phyloP scores from a whole-genome alignment of 2,888 invertebrate genomes.

The Cybosia mesomella region DNA sequence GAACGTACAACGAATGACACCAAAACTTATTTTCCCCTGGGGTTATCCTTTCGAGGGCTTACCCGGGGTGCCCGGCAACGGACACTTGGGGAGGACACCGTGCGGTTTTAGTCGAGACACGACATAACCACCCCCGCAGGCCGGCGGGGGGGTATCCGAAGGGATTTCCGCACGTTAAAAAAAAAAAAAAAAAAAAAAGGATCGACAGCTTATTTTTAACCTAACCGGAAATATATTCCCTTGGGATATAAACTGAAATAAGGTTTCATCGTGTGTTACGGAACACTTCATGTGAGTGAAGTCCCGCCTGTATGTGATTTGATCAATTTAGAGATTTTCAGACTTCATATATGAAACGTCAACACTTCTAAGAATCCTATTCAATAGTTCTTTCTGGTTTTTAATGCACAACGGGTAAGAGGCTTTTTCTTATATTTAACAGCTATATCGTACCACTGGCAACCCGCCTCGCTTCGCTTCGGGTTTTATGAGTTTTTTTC shows the following conservation, averaged over 20 bases:
- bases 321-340: constrained; percentile 18
- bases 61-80: too few relatives aligned
- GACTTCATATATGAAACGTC: constrained; percentile 6
- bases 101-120: too few relatives aligned
- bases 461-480: too few relatives aligned
- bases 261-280: constrained; percentile 34
- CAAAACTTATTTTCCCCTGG: constrained; percentile 15
- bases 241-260: constrained; percentile 32
- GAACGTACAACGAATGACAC: neutral
- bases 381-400: constrained; percentile 5
- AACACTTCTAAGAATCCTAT: constrained; percentile 6
- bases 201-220: constrained; percentile 18
- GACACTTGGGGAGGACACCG: too few relatives aligned
- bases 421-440: neutral
- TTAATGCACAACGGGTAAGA: neutral
- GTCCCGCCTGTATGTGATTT: constrained; percentile 21
- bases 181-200: too few relatives aligned
- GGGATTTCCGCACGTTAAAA: too few relatives aligned
- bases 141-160: too few relatives aligned
- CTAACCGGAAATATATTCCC: constrained; percentile 28
- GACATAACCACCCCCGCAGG: too few relatives aligned
- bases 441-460: too few relatives aligned
- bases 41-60: too few relatives aligned
- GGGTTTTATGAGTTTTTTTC: too few relatives aligned
- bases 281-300: constrained; percentile 20